A percentile compares a stretch with the other conserved stretches of the same genome.
phyloP scores from a whole-genome alignment of 2,113 vertebrate species.

The Oriolus oriolus region DNA sequence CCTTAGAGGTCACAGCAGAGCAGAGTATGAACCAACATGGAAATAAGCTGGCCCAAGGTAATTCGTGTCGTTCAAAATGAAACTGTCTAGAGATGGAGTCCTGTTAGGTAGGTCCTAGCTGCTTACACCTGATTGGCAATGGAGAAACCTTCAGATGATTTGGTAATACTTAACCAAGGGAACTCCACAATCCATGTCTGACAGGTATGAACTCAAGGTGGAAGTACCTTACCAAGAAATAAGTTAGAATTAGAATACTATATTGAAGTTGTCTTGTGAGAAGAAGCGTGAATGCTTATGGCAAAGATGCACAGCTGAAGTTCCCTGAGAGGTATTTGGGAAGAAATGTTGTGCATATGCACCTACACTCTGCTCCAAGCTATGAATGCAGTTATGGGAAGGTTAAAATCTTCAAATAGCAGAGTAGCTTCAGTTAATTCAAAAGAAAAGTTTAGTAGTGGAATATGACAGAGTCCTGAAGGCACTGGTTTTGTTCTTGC shows the following conservation, averaged over 20 bases:
- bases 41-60: background rate
- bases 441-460: background rate
- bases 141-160: background rate
- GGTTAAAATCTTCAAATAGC: background rate
- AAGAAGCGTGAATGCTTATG: fast-evolving
- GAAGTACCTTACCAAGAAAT: background rate
- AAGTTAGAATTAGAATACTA: background rate
- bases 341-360: background rate
- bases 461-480: background rate
- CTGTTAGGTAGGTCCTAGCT: background rate
- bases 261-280: background rate
- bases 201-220: background rate
- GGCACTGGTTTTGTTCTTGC: fast-evolving
- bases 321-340: background rate
- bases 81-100: background rate
- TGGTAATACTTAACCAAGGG: background rate
- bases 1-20: background rate
- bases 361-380: background rate
- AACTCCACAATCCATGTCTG: background rate
- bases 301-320: background rate
- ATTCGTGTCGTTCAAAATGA: background rate
- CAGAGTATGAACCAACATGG: background rate
- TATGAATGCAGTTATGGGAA: background rate
- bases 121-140: background rate
- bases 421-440: background rate